Evolutionary conservation across 2,797 vertebrate species (phyloP).

Genomic region (Helicolenus hilgendorfi): DNA sequence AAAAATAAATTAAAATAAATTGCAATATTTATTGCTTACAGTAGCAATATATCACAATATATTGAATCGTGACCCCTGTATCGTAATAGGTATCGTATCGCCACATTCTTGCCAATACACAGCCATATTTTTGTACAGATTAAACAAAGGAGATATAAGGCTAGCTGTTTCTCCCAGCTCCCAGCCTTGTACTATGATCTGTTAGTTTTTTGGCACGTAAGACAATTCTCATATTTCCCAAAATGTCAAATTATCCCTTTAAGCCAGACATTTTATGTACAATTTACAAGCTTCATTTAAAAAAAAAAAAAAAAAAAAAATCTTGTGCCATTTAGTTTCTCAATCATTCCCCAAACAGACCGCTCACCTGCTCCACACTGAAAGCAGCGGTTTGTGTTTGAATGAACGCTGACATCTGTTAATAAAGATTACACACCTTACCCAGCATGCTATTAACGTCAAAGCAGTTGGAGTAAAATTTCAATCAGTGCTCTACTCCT

Average conservation of each 20-base stretch:
- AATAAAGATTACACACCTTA: conserved; percentile 27
- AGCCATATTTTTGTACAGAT: background rate
- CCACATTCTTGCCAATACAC: no score
- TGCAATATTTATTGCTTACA: no score
- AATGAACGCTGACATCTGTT: conserved; percentile 15
- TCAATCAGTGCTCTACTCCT: background rate
- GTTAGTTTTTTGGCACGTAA: background rate
- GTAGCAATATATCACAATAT: no score
- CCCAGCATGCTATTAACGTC: conserved; percentile 6
- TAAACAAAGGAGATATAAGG: background rate
- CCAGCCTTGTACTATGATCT: background rate
- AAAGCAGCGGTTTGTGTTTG: conserved; percentile 5
- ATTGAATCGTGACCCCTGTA: no score
- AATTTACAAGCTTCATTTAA: background rate
- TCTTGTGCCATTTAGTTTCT: background rate
- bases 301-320: no score
- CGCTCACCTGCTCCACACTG: background rate
- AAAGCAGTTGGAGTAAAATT: conserved; percentile 2
- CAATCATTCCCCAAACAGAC: background rate
- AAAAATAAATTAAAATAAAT: no score
- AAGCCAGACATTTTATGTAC: background rate
- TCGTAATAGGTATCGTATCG: no score
- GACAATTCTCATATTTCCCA: background rate
- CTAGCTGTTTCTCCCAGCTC: background rate
- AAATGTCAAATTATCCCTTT: background rate